Conservation (phyloP, 2,797 vertebrate species). For the Lateolabrax maculatus region DNA sequence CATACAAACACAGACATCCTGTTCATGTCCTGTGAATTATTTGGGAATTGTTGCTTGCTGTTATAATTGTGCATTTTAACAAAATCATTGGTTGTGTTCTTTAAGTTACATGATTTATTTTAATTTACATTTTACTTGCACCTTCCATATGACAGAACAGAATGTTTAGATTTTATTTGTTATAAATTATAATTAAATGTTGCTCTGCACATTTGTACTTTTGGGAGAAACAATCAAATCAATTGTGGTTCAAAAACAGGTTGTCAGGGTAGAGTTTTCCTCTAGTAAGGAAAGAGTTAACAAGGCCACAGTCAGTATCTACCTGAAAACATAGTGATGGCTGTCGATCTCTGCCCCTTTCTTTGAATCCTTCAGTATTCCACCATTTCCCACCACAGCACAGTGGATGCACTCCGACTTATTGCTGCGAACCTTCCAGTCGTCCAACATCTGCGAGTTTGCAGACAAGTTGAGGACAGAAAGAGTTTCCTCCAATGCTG, state of each 20-base stretch:
- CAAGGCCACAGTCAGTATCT: neutral
- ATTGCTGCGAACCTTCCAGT: conserved; percentile 70
- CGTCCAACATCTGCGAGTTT: conserved; percentile 82
- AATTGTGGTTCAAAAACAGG: too few relatives aligned
- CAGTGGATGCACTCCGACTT: conserved; percentile 79
- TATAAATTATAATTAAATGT: neutral
- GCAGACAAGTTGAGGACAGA: conserved; percentile 81
- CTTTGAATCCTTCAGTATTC: conserved; percentile 84
- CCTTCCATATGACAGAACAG: too few relatives aligned
- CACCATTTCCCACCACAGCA: conserved; percentile 89
- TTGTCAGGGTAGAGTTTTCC: too few relatives aligned
- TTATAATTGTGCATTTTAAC: too few relatives aligned
- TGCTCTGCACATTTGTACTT: neutral
- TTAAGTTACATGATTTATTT: too few relatives aligned
- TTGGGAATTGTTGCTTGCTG: too few relatives aligned
- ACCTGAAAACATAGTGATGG: conserved; percentile 91
- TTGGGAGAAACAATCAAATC: too few relatives aligned
- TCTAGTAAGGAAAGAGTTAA: neutral
- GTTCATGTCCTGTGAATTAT: too few relatives aligned
- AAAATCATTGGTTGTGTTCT: too few relatives aligned
- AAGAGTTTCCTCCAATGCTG: conserved; percentile 81
- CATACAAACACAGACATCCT: neutral
- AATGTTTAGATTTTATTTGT: too few relatives aligned
- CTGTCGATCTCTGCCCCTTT: conserved; percentile 87
- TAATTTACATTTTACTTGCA: too few relatives aligned